Evolutionary conservation across 2,888 invertebrate genomes (phyloP).

Genomic region (Gibbula magus): DNA sequence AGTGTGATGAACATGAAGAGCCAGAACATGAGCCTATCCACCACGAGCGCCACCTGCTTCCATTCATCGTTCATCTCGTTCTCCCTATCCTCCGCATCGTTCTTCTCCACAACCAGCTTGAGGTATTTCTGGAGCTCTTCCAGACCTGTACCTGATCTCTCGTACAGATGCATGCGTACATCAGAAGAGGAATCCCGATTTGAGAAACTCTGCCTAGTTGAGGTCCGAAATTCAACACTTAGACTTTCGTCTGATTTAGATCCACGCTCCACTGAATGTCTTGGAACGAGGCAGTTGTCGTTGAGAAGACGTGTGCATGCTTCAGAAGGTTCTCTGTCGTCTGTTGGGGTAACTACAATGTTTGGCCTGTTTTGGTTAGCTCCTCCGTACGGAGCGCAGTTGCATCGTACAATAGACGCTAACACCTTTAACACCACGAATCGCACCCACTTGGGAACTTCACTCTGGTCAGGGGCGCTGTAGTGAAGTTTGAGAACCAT

Average conservation of each 20-base stretch:
- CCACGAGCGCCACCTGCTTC: conserved; percentile 70
- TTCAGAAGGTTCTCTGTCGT: conserved; percentile 9
- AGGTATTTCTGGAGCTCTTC: conserved; percentile 67
- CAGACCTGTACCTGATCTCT: conserved; percentile 45
- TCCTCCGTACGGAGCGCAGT: conserved; percentile 37
- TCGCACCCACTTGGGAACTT: conserved; percentile 53
- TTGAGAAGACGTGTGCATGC: neutral
- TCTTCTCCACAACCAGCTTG: conserved; percentile 64
- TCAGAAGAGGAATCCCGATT: conserved; percentile 46
- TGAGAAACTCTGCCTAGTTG: conserved; percentile 42
- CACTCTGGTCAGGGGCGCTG: conserved; percentile 48
- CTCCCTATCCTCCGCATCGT: conserved; percentile 65
- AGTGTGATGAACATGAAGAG: conserved; percentile 65
- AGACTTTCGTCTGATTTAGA: conserved; percentile 34
- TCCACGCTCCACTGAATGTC: neutral
- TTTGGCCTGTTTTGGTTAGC: neutral
- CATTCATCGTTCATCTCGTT: conserved; percentile 68
- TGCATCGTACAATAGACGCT: conserved; percentile 52
- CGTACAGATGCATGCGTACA: conserved; percentile 37
- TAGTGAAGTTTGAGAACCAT: conserved; percentile 59
- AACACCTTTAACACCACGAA: conserved; percentile 39
- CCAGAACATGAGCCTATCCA: conserved; percentile 70
- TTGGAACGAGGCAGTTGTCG: neutral
- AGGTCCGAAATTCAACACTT: conserved; percentile 41
- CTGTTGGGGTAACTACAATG: conserved; percentile 11